Conservation (phyloP, 2,113 vertebrate genomes). For the Apodemus speciosus region DNA sequence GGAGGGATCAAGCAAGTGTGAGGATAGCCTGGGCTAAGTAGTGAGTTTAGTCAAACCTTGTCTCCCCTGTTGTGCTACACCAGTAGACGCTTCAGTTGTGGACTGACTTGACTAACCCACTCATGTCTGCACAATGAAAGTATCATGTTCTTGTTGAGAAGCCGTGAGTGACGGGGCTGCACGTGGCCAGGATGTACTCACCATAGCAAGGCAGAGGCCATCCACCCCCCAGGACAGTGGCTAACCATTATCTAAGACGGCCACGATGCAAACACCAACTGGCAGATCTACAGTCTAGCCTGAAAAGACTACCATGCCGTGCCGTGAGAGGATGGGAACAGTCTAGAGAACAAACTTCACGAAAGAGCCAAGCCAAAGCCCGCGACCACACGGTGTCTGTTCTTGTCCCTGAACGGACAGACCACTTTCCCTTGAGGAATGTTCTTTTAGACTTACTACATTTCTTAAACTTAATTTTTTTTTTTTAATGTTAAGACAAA, state of each 20-base stretch:
- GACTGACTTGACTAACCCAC: background rate
- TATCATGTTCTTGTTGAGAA: background rate
- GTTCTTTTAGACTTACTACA: background rate
- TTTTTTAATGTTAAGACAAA: background rate
- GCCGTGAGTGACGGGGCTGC: background rate
- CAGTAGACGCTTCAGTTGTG: background rate
- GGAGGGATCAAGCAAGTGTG: background rate
- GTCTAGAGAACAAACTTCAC: background rate
- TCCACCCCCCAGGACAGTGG: fast-evolving
- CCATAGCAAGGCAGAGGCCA: background rate
- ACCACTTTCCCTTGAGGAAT: background rate
- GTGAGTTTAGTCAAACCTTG: background rate
- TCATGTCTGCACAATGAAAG: background rate
- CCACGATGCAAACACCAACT: background rate
- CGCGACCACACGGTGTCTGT: background rate
- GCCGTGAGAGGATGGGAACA: background rate
- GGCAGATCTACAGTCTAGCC: background rate
- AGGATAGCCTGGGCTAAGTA: background rate
- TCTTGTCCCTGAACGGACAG: background rate
- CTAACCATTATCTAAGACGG: background rate
- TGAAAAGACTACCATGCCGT: background rate
- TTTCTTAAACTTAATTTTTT: conserved; percentile 23
- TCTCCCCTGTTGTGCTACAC: background rate
- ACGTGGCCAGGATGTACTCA: background rate
- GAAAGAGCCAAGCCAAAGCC: background rate